A percentile compares a stretch with the other conserved stretches of the same genome.
phyloP scores from a whole-genome alignment of 2,113 vertebrate species.

The Peromyscus leucopus region DNA sequence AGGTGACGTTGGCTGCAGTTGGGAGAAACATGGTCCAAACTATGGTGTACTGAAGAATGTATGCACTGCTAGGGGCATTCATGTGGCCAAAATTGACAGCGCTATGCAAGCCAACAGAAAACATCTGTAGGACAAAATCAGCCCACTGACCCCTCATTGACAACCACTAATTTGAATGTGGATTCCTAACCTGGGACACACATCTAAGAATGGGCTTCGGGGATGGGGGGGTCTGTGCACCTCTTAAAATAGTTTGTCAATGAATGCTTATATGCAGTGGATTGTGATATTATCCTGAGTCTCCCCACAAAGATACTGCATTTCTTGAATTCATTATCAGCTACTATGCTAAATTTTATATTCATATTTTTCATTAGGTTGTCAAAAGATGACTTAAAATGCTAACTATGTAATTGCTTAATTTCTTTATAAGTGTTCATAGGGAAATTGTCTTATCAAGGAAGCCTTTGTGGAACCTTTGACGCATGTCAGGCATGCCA shows the following conservation, averaged over 20 bases:
- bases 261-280: background rate
- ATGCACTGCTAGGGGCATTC: background rate
- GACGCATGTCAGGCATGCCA: too few species aligned
- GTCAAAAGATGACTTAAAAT: slow-evolving; percentile 13
- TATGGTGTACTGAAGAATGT: background rate
- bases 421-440: slow-evolving; percentile 43
- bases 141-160: background rate
- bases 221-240: background rate
- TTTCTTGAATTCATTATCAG: slow-evolving; percentile 82
- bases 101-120: background rate
- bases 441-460: background rate
- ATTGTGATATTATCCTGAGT: background rate
- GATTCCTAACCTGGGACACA: background rate
- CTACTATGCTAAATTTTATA: slow-evolving; percentile 84
- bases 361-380: slow-evolving; percentile 69
- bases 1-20: background rate
- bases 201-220: background rate
- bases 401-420: slow-evolving; percentile 1
- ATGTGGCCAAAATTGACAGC: background rate
- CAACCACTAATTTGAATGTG: background rate
- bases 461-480: background rate
- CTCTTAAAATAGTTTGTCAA: background rate
- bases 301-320: slow-evolving; percentile 51
- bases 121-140: background rate
- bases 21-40: background rate